Base-by-base conservation (phyloP, 2,113 vertebrate species). In the Cyanoramphus novaezelandiae region DNA sequence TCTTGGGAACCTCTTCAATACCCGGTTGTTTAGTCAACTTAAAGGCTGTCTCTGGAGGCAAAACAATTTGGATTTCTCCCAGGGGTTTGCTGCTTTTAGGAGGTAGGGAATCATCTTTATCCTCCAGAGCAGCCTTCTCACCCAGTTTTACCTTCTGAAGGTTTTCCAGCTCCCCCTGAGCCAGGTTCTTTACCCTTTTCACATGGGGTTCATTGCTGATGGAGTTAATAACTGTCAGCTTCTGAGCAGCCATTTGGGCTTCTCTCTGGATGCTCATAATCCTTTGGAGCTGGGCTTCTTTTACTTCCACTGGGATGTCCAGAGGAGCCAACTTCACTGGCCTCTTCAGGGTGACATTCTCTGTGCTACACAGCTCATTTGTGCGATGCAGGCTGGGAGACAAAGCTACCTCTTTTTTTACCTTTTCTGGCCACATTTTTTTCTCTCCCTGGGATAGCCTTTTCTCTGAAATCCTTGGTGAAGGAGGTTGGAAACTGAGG, bases 271-370 rank as follows among this genome's bases (percentile, higher is more conserved):
- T 72, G 31, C 87, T 93, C 94, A 96, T 97, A 9, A 98, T 97
- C 90, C 98, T 98, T 83, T 98, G 94, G 64, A 93, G 97, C 75
- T 98, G 98, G 35, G 97, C 96, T 87, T 98, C 97, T 86, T 97
- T 98, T 11, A 98, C 96, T 33, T 98, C 97, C 70, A 97, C 85
- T 5, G 98, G 96, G 44, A 98, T 98, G 31, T 98, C 96, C 78
- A 99, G 94, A 2, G 98, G 98, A 52, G 98, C 98, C 59, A 99
- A 63, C 83, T 97, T 99, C 65, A 97, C 93, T 2, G 98, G 98
- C 28, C 97, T 97, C 33, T 97, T 98, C 31, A 90, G 71, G 3
- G 76, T 52, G 15, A 96, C 23, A 16, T 91, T 97, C 47, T 98
- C 97, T 12, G 52, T 79, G 24, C 57, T 92, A n/a, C 90, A 82